Percentiles rank a stretch among this genome's conserved stretches.
These are phyloP conservation scores for cat (Felis catus) DNA, from an alignment of 2,113 vertebrate species.

Conservation along the genomic window DNA sequence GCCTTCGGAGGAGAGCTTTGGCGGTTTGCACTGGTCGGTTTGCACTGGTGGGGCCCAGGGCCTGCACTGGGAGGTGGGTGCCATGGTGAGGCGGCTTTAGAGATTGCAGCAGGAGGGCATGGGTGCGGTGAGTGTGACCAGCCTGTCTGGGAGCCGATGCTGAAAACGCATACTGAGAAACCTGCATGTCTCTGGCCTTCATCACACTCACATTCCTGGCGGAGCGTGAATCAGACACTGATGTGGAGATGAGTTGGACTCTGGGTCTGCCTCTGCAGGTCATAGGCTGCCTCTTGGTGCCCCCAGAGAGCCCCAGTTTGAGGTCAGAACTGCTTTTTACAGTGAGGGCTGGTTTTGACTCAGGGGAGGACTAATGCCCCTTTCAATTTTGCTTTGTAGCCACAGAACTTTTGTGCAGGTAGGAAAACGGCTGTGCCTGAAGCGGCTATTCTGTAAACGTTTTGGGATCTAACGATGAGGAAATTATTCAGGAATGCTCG, in stretches of 20 bases:
- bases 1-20: not conserved
- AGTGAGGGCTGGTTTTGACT: not conserved
- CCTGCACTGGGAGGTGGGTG: not conserved
- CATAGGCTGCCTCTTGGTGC: not conserved
- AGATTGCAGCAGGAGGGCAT: not conserved
- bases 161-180: not conserved
- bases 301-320: not conserved
- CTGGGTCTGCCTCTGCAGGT: fast-evolving
- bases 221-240: not conserved
- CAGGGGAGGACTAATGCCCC: not conserved
- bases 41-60: fast-evolving
- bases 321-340: not conserved
- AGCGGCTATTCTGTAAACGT: not conserved
- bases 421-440: not conserved
- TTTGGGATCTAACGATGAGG: not conserved
- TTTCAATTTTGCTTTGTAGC: not conserved
- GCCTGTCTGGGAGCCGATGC: not conserved
- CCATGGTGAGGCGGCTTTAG: not conserved
- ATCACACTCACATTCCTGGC: fast-evolving
- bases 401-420: not conserved
- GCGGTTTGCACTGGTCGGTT: fast-evolving
- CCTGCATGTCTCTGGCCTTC: not conserved
- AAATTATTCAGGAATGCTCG: not conserved
- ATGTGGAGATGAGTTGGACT: no score
- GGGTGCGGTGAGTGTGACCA: fast-evolving